phyloP scores from a whole-genome alignment of 2,888 invertebrate species.

The Tortricodes alternella region DNA sequence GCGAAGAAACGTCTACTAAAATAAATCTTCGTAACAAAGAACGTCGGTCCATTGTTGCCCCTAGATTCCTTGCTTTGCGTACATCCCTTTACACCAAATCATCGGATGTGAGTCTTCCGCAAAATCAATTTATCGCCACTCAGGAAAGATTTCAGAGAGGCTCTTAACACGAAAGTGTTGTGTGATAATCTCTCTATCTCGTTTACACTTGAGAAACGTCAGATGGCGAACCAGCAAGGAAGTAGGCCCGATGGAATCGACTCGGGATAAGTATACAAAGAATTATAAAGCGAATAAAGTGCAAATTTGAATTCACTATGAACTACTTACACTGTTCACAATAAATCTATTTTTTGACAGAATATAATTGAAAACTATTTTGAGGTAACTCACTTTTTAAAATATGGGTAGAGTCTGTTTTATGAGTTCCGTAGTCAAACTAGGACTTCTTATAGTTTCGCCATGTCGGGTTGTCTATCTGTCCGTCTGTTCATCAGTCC shows the following conservation, averaged over 20 bases:
- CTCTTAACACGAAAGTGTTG: constrained; percentile 55
- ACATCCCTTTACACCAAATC: constrained; percentile 17
- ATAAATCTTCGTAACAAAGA: constrained; percentile 25
- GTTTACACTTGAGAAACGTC: constrained; percentile 43
- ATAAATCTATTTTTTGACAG: no score
- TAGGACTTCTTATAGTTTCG: no score
- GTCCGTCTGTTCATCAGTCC: no score
- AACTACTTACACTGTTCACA: no score
- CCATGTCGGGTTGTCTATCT: no score
- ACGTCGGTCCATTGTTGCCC: constrained; percentile 7
- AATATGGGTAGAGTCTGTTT: no score
- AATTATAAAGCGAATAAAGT: no score
- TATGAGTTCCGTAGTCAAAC: no score
- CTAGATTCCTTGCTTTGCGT: constrained; percentile 20
- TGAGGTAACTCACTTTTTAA: no score
- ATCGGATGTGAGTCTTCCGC: constrained; percentile 5
- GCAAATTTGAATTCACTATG: no score
- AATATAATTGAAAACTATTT: no score
- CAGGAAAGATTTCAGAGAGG: constrained; percentile 57
- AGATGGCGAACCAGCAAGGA: constrained; percentile 39
- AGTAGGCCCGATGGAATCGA: constrained; percentile 35
- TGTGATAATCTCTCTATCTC: constrained; percentile 51
- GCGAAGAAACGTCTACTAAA: no score
- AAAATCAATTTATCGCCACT: constrained; percentile 59
- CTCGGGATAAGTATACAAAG: background rate